Conservation (phyloP, 2,888 invertebrate species). For the Macaria liturata region DNA sequence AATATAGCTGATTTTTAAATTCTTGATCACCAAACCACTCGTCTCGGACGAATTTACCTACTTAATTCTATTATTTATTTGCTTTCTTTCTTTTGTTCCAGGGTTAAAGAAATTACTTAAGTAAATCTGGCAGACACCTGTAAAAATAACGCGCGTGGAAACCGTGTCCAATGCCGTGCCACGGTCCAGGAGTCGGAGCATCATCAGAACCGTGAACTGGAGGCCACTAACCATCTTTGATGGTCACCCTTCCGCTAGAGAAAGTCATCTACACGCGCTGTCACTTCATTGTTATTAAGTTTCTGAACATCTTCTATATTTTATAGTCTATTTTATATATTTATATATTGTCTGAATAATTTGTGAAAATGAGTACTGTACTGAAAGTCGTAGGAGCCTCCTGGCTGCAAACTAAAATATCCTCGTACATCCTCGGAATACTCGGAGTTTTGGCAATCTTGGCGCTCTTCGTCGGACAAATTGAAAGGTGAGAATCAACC, state of each 20-base stretch:
- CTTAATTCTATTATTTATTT: too few species aligned
- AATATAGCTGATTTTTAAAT: too few species aligned
- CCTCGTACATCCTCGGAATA: slow-evolving; percentile 87
- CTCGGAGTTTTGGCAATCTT: slow-evolving; percentile 87
- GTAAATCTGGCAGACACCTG: slow-evolving; percentile 54
- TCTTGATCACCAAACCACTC: too few species aligned
- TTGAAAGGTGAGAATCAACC: slow-evolving; percentile 81
- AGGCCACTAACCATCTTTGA: slow-evolving; percentile 63
- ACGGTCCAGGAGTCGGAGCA: slow-evolving; percentile 53
- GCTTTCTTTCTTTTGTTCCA: slow-evolving; percentile 60
- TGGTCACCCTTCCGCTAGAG: slow-evolving; percentile 71
- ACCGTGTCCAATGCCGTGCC: slow-evolving; percentile 64
- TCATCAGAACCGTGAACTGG: slow-evolving; percentile 59
- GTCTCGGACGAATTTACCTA: too few species aligned
- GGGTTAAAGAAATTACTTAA: slow-evolving; percentile 61
- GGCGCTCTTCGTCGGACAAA: slow-evolving; percentile 87
- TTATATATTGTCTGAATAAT: slow-evolving; percentile 32
- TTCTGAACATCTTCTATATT: slow-evolving; percentile 78
- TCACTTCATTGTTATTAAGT: slow-evolving; percentile 84
- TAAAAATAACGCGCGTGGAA: slow-evolving; percentile 45
- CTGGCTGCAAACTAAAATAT: slow-evolving; percentile 89
- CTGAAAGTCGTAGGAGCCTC: slow-evolving; percentile 91
- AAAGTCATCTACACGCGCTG: slow-evolving; percentile 74
- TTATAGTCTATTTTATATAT: slow-evolving; percentile 63
- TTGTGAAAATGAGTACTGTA: slow-evolving; percentile 80